Evolutionary conservation across 2,113 vertebrate species (phyloP), one percentile per base, ranked within the genome.

Genomic region (Hymenochirus boettgeri): DNA sequence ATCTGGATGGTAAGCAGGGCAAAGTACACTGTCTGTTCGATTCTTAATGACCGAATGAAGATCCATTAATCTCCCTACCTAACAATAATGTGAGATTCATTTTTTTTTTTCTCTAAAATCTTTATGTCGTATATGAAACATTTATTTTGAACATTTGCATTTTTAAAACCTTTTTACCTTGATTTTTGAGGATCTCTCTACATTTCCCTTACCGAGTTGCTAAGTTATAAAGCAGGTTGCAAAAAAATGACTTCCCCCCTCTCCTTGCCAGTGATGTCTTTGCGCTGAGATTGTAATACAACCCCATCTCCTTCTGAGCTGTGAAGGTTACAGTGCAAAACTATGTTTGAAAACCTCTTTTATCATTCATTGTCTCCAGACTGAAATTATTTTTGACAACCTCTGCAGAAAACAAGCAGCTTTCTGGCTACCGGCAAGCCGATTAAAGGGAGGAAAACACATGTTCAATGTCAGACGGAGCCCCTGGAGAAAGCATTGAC

Each of bases 381-480:
- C 85, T 82, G 78, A 87, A 90, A 90, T 92, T 83, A 83, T 86
- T 89, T 88, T 84, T 92, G 89, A 92, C 87, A 87, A 88, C 84
- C 85, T 86, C 83, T 83, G 85, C 83, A 85, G 84, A 89, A 89
- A 87, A 88, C 84, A 88, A 76, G 86, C 86, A 90, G 82, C 85
- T 87, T 87, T 85, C 79, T 86, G 86, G 87, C 88, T 91, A 86
- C 82, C 87, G 88, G 89, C 78, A 78, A 84, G 82, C 80, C 89
- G 87, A 93, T 95, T 90, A 94, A 90, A 93, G 82, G 84, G 82
- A 89, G 85, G 90, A 91, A n/a, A 92, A 94, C 92, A 95, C 89
- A 91, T 95, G 93, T 91, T 92, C 90, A 86, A 85, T 90, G 89
- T 91, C 89, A 92, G 88, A 86, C 78, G 67, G 73, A 82, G 86